phyloP scores from a whole-genome alignment of 2,888 invertebrate species.

The Galerucella pusilla region DNA sequence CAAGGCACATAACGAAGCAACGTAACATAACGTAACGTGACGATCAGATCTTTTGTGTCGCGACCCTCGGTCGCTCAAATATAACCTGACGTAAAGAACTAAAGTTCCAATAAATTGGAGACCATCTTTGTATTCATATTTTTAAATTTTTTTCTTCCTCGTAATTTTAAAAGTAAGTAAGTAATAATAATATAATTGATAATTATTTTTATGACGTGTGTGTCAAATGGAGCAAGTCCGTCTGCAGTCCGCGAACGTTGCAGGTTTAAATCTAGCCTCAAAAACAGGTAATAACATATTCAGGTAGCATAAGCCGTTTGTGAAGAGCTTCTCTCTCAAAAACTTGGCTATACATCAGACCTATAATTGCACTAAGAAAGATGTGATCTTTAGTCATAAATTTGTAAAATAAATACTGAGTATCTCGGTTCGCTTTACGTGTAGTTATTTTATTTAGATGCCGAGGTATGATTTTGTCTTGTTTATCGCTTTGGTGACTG shows the following conservation, averaged over 20 bases:
- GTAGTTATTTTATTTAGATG: conserved; percentile 55
- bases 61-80: too few species aligned
- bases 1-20: too few species aligned
- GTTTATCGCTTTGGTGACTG: conserved; percentile 63
- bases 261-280: conserved; percentile 43
- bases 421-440: conserved; percentile 46
- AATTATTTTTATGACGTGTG: too few species aligned
- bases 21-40: too few species aligned
- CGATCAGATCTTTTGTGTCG: too few species aligned
- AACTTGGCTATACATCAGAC: conserved; percentile 63
- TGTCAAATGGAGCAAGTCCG: conserved; percentile 9
- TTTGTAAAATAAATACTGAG: conserved; percentile 66
- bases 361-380: conserved; percentile 64
- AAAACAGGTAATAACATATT: conserved; percentile 61
- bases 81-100: too few species aligned
- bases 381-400: conserved; percentile 65
- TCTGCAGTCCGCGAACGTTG: conserved; percentile 6
- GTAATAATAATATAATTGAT: too few species aligned
- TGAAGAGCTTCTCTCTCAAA: conserved; percentile 52
- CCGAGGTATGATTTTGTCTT: conserved; percentile 61
- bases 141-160: too few species aligned
- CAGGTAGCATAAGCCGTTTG: conserved; percentile 61
- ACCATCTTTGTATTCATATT: too few species aligned
- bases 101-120: too few species aligned
- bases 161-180: neutral